These are phyloP conservation scores for Masnerella sp. DNA, from an alignment of 2,888 invertebrate species.

Conservation along the genomic window DNA sequence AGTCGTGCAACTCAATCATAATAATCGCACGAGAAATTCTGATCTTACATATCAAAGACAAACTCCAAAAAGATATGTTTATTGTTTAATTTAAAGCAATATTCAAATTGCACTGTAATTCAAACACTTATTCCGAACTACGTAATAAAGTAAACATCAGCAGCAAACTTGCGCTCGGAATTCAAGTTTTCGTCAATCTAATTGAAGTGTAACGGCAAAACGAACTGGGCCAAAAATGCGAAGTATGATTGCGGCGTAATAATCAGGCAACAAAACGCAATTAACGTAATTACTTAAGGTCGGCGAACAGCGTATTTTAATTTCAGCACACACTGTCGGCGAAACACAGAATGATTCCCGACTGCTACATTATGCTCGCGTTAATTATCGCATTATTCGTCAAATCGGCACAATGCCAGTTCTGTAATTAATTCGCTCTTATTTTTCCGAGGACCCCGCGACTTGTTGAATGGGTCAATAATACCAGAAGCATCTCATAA, in stretches of 20 bases:
- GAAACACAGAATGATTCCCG: constrained; percentile 1
- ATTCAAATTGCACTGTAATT: constrained; percentile 8
- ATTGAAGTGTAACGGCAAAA: constrained; percentile 4
- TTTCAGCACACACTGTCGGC: constrained; percentile 2
- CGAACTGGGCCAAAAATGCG: constrained; percentile 3
- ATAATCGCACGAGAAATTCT: too few species aligned
- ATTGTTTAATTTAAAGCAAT: constrained; percentile 12
- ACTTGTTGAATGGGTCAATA: too few species aligned
- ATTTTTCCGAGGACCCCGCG: constrained; percentile 31
- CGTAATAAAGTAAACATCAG: constrained; percentile 7
- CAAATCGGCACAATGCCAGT: constrained; percentile 16
- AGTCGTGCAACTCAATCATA: too few species aligned
- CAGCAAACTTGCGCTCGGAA: not conserved
- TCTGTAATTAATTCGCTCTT: constrained; percentile 28
- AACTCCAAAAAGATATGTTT: not conserved
- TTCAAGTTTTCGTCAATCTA: constrained; percentile 1
- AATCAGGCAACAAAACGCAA: constrained; percentile 3
- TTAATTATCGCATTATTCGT: constrained; percentile 38
- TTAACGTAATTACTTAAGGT: constrained; percentile 17
- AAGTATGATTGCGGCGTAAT: not conserved
- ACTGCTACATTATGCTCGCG: constrained; percentile 5
- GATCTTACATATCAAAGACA: not conserved
- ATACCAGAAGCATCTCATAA: too few species aligned
- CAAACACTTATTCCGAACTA: constrained; percentile 1
- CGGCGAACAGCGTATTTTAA: constrained; percentile 11